Evolutionary conservation across 2,888 invertebrate species (phyloP).

Genomic region (Watsonalla cultraria): DNA sequence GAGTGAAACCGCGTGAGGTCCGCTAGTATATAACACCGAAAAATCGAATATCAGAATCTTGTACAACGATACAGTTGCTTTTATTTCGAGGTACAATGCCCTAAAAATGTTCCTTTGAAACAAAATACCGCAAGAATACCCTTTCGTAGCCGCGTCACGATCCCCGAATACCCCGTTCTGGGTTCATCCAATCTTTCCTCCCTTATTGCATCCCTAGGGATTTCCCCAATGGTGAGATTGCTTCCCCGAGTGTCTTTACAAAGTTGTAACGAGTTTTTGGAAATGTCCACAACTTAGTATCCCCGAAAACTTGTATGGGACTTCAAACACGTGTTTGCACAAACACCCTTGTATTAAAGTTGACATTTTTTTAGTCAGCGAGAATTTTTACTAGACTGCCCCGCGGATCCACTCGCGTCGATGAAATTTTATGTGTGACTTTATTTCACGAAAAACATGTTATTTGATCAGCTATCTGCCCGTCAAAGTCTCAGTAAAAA

Average conservation of each 20-base stretch:
- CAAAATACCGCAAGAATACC: neutral
- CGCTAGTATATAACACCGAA: no score
- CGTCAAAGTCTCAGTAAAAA: no score
- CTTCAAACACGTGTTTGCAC: neutral
- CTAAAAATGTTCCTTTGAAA: neutral
- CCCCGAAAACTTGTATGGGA: neutral
- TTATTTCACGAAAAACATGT: no score
- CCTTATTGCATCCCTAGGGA: neutral
- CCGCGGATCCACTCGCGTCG: no score
- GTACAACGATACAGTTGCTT: no score
- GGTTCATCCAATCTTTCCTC: neutral
- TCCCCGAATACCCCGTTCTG: neutral
- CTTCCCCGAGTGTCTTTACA: neutral
- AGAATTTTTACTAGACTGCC: no score
- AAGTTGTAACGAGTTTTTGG: conserved; percentile 1
- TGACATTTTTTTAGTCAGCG: no score
- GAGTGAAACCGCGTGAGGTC: no score
- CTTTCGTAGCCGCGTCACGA: neutral
- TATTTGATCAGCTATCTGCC: no score
- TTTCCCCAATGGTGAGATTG: neutral
- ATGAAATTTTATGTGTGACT: no score
- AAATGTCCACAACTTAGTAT: neutral
- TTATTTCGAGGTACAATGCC: neutral
- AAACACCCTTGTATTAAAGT: no score
- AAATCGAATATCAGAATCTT: no score